phyloP scores from a whole-genome alignment of 2,113 vertebrate species.

The Mustela lutreola region DNA sequence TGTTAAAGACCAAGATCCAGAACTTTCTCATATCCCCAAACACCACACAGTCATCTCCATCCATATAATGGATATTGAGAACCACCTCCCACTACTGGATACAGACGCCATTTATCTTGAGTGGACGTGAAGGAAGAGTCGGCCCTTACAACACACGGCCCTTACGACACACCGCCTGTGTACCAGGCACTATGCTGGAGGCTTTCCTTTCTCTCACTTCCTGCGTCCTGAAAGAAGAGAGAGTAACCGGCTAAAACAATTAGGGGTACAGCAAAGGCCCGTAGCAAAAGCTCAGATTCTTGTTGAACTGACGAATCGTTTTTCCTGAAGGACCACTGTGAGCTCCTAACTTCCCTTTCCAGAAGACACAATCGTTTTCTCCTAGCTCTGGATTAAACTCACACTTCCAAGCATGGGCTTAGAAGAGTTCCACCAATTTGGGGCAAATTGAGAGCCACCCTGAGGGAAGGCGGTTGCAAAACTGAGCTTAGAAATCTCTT shows the following conservation, averaged over 20 bases:
- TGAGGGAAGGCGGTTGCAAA: neutral
- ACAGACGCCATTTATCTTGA: neutral
- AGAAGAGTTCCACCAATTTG: neutral
- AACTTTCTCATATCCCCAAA: neutral
- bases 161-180: neutral
- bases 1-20: neutral
- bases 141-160: neutral
- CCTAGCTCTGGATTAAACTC: neutral
- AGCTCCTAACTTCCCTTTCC: neutral
- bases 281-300: neutral
- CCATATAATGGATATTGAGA: rapidly evolving
- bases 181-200: neutral
- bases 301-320: neutral
- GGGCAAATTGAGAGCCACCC: neutral
- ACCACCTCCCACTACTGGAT: neutral
- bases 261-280: no score
- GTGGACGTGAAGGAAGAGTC: neutral
- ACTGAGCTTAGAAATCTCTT: neutral
- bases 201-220: neutral
- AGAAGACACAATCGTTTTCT: neutral
- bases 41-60: neutral
- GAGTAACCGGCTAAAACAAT: no score
- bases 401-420: neutral
- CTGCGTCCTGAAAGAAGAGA: neutral
- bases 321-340: neutral